Conservation (phyloP, 2,888 invertebrate genomes). For the Drosophila nigritarsus region DNA sequence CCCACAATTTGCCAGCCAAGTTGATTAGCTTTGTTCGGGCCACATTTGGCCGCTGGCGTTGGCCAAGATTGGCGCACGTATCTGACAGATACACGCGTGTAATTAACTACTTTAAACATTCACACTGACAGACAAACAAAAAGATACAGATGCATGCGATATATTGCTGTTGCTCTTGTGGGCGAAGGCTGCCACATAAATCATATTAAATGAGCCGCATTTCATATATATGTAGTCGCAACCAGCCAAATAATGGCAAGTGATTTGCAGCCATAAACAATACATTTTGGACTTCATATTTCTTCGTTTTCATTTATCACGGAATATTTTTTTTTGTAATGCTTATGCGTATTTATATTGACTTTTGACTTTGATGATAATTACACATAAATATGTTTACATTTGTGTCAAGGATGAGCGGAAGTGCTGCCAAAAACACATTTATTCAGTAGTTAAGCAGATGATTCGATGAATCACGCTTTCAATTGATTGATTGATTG, state of each 20-base stretch:
- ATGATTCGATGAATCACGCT: conserved; percentile 41
- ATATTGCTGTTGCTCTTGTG: conserved; percentile 40
- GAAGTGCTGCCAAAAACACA: conserved; percentile 56
- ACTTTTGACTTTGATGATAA: conserved; percentile 52
- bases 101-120: conserved; percentile 53
- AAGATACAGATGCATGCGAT: conserved; percentile 6
- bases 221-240: conserved; percentile 11
- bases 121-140: conserved; percentile 15
- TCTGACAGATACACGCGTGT: conserved; percentile 60
- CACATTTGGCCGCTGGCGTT: conserved; percentile 36
- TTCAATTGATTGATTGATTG: conserved; percentile 69
- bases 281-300: conserved; percentile 30
- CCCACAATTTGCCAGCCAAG: conserved; percentile 36
- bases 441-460: conserved; percentile 38
- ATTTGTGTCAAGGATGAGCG: conserved; percentile 76
- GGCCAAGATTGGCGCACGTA: conserved; percentile 43
- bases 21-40: conserved; percentile 54
- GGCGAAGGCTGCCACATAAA: conserved; percentile 67
- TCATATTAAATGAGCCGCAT: conserved; percentile 39
- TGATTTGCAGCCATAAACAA: conserved; percentile 51
- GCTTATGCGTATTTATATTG: conserved; percentile 20
- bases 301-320: background rate
- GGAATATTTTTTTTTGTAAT: conserved; percentile 10
- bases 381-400: conserved; percentile 53
- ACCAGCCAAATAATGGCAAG: conserved; percentile 53